A percentile compares a stretch with the other conserved stretches of the same genome.
Conservation (phyloP, 2,888 invertebrate species). For the Acrobasis repandana region DNA sequence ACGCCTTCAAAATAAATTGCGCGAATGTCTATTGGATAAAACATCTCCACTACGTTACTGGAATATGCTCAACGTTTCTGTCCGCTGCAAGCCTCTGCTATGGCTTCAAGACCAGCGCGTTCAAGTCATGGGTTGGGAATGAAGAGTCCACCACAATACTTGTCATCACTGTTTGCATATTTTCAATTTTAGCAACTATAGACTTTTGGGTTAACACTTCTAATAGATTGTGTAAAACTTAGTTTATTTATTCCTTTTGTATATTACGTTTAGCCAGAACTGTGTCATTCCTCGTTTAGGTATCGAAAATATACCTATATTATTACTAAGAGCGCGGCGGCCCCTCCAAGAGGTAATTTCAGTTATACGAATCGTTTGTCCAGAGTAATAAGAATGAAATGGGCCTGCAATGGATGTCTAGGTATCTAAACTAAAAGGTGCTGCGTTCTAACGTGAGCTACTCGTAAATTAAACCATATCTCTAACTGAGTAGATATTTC, state of each 20-base stretch:
- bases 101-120: constrained; percentile 39
- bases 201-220: constrained; percentile 19
- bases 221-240: neutral
- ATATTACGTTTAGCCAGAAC: neutral
- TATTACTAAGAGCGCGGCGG: too few species aligned
- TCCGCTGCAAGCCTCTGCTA: constrained; percentile 45
- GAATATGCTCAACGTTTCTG: constrained; percentile 41
- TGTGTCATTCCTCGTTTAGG: too few species aligned
- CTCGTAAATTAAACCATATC: too few species aligned
- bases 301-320: too few species aligned
- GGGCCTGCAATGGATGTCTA: too few species aligned
- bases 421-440: too few species aligned
- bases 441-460: too few species aligned
- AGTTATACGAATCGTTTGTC: too few species aligned
- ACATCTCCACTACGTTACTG: constrained; percentile 44
- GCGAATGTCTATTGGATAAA: constrained; percentile 35
- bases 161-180: neutral
- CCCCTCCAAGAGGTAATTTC: too few species aligned
- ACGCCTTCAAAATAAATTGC: constrained; percentile 35
- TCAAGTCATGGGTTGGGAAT: neutral
- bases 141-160: neutral
- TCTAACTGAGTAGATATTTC: too few species aligned
- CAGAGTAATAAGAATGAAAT: too few species aligned
- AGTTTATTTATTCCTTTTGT: neutral
- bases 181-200: constrained; percentile 1